Percentiles rank a stretch among this genome's conserved stretches.
Evolutionary conservation across 2,888 invertebrate species (phyloP).

Genomic region (Catocala sponsa): DNA sequence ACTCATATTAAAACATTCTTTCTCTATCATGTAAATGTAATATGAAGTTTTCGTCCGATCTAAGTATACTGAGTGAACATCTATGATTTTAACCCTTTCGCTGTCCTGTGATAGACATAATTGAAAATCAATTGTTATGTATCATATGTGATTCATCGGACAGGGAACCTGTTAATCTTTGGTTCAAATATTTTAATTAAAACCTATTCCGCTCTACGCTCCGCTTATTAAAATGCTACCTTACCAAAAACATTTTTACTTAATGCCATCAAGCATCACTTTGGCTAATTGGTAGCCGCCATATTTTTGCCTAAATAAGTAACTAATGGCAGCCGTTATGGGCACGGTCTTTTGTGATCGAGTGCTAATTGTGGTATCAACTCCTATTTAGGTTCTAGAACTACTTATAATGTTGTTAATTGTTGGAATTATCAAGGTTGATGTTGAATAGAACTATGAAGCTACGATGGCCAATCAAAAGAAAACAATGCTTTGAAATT

Average conservation of each 20-base stretch:
- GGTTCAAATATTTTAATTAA: no score
- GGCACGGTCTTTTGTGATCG: conserved; percentile 42
- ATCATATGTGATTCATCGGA: no score
- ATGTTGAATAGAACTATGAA: background rate
- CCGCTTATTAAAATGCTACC: background rate
- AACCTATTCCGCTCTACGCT: background rate
- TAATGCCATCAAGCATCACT: conserved; percentile 62
- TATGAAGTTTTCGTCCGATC: no score
- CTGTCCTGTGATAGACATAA: no score
- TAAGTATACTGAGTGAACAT: no score
- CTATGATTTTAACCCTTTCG: no score
- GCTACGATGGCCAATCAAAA: conserved; percentile 2
- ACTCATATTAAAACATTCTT: no score
- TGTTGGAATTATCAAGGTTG: conserved; percentile 25
- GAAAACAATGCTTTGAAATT: conserved; percentile 5
- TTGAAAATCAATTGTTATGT: no score
- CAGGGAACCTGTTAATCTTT: no score
- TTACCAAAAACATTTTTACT: conserved; percentile 41
- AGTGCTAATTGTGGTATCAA: conserved; percentile 35
- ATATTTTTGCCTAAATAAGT: conserved; percentile 36
- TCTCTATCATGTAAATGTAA: no score
- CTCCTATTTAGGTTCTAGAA: conserved; percentile 19
- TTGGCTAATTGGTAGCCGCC: conserved; percentile 58
- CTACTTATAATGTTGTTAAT: conserved; percentile 25
- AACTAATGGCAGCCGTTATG: conserved; percentile 38